phyloP scores from a whole-genome alignment of 1,140 invertebrate genomes.

The Drosophila nebulosa region DNA sequence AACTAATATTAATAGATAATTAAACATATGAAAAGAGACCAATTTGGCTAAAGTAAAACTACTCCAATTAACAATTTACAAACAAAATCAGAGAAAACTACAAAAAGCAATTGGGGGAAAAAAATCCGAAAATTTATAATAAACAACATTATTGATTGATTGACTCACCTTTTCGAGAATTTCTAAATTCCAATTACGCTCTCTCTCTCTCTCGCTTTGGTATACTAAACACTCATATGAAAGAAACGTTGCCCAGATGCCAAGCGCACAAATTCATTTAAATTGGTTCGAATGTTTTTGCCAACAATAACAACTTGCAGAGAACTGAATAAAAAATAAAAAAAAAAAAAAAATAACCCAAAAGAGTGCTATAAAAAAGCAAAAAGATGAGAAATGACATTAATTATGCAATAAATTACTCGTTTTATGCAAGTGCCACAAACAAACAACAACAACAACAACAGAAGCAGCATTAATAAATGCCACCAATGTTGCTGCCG shows the following conservation, averaged over 20 bases:
- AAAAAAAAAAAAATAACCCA: background rate
- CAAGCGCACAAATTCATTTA: constrained; percentile 45
- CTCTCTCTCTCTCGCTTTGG: background rate
- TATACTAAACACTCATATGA: background rate
- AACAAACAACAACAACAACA: constrained; percentile 16
- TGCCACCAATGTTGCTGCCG: constrained; percentile 25
- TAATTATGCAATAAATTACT: constrained; percentile 73
- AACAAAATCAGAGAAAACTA: no score
- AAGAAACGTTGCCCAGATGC: constrained; percentile 25
- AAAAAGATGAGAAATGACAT: constrained; percentile 35
- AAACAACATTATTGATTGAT: background rate
- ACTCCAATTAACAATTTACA: no score
- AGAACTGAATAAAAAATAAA: constrained; percentile 28
- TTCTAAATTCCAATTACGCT: background rate
- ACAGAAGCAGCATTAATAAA: constrained; percentile 38
- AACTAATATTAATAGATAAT: no score
- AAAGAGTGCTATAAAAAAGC: constrained; percentile 3
- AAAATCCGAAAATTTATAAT: background rate
- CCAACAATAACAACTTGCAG: constrained; percentile 28
- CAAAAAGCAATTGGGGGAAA: background rate
- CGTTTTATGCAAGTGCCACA: constrained; percentile 30
- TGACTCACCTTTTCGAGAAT: background rate
- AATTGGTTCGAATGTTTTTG: constrained; percentile 34
- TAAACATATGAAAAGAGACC: no score
- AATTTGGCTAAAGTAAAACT: no score